Evolutionary conservation across 2,113 vertebrate genomes (phyloP).

Genomic region (human (Homo sapiens)): GRCh38 chr17:71129501-71130000

Average conservation of each 20-base stretch:
- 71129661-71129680: accelerated
- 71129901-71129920: slow-evolving; percentile 22
- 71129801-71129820: not conserved
- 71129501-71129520: not conserved
- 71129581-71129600: not conserved
- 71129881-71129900: not conserved
- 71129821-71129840: not conserved
- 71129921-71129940: slow-evolving; percentile 51
- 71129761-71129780: not conserved
- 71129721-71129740: not conserved
- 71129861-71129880: not conserved
- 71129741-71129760: not conserved
- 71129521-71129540: not conserved
- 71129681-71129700: not conserved
- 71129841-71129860: not conserved
- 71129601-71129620: not conserved
- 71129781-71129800: not conserved
- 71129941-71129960: slow-evolving; percentile 64
- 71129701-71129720: not conserved
- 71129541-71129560: not conserved
- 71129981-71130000: slow-evolving; percentile 77
- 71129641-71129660: not conserved
- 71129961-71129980: slow-evolving; percentile 69
- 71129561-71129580: not conserved
- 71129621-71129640: not conserved